These are phyloP conservation scores for Urocynchramus pylzowi DNA, from an alignment of 2,113 vertebrate species.

Conservation along the genomic window DNA sequence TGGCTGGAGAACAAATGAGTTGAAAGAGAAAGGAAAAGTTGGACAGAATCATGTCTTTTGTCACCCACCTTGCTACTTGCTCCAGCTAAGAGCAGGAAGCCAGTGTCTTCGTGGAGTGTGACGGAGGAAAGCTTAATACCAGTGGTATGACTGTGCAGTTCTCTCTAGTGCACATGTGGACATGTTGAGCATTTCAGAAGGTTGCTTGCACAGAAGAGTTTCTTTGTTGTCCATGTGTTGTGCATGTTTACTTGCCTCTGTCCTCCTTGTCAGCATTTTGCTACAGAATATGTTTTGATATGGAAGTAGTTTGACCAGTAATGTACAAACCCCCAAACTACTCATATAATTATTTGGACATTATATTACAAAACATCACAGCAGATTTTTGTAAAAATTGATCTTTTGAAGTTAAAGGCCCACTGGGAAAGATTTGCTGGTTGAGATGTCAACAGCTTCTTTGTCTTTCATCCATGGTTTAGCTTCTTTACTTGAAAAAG, in stretches of 20 bases:
- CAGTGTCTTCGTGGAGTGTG: not conserved
- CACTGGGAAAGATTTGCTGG: not conserved
- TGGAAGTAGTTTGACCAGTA: not conserved
- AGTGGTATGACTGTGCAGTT: not conserved
- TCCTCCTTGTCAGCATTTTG: not conserved
- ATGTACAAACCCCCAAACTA: not conserved
- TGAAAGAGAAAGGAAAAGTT: not conserved
- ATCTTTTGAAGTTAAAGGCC: not conserved
- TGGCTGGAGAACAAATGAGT: not conserved
- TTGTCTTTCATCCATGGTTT: not conserved
- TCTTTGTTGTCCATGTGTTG: not conserved
- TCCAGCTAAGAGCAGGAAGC: not conserved
- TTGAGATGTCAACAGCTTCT: not conserved
- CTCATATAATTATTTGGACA: not conserved
- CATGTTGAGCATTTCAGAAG: not conserved
- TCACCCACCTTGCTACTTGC: not conserved
- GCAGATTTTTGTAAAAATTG: not conserved
- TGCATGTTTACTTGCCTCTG: not conserved
- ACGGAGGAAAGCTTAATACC: not conserved
- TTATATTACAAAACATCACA: not conserved
- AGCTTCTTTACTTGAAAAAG: not conserved
- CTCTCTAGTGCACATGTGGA: not conserved
- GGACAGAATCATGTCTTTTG: not conserved
- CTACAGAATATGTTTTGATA: not conserved
- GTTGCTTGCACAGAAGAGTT: not conserved